Base-by-base conservation (phyloP, 53 echinoderm and acorn worm species). In the Hippasteria phrygiana region DNA sequence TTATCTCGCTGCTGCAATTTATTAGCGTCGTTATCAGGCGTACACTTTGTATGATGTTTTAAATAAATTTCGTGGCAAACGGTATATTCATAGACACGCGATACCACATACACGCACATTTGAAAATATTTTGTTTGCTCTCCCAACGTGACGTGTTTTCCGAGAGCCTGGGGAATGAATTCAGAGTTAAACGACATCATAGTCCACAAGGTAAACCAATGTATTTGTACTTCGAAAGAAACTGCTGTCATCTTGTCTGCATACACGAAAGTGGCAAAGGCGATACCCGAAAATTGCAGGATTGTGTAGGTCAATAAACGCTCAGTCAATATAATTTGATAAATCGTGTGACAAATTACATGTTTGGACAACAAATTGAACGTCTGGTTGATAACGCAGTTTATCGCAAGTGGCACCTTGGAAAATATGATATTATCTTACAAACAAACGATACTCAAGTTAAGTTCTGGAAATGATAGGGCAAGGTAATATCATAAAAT, bases 331-430 rank as follows among this genome's bases (percentile, higher is more conserved):
- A 59, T 26, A 59, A 59, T 59, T 59, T 59, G 59, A 59, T 26
- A 59, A 59, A 59, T 26, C 59, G 3, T 59, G 59, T 59, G 59
- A 59, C 59, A 59, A 59, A 59, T 59, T n/a, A 59, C 59, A 59
- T n/a, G n/a, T 22, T 59, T n/a, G 59, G 1, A 59, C 59, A 20
- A 67, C 2, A 67, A 67, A 67, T 33, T 35, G 69, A 59, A 59
- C 59, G 69, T 67, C 69, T 67, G 69, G 59, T 59, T 20, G 59
- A 59, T 59, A 59, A 59, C 59, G 20, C 59, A 59, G 4, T 59
- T 59, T 59, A 59, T 59, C 59, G 59, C 59, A 26, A 59, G 22
- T 59, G 59, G 59, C 59, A 59, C 59, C 59, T 59, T 0, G 17
- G 59, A 24, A 24, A 26, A 24, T 24, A 26, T 22, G 59, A 18